Evolutionary conservation across 2,888 invertebrate genomes (phyloP).

Genomic region (Thymelicus lineola): DNA sequence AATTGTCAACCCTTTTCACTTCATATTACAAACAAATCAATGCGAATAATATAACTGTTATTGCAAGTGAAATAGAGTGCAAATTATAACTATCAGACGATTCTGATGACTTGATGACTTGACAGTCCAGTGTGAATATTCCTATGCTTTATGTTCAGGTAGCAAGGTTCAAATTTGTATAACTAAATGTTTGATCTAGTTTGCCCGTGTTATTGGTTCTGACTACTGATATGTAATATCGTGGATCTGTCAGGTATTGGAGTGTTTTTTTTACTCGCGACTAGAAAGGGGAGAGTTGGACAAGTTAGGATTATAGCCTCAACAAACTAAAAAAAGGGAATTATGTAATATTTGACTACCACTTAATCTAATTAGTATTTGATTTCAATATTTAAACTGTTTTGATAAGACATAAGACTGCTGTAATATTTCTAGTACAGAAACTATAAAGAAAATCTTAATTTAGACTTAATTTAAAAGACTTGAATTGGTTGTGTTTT

Average conservation of each 20-base stretch:
- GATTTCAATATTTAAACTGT: no score
- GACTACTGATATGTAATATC: slow-evolving; percentile 20
- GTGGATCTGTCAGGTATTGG: slow-evolving; percentile 15
- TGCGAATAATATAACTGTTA: neutral
- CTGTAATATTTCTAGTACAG: no score
- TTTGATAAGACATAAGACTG: no score
- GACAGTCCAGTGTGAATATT: neutral
- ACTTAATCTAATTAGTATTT: no score
- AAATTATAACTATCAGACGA: neutral
- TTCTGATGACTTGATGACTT: neutral
- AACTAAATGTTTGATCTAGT: neutral
- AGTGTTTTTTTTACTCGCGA: slow-evolving; percentile 11
- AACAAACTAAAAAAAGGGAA: no score
- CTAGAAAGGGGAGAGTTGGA: neutral
- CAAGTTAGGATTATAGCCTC: no score
- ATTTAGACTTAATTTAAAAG: no score
- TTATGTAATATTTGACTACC: no score
- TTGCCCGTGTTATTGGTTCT: neutral
- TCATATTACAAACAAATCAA: slow-evolving; percentile 1
- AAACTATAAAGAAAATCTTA: no score
- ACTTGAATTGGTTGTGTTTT: no score
- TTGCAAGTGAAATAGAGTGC: neutral
- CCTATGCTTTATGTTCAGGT: neutral
- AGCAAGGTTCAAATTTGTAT: neutral
- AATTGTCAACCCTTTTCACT: neutral